These are phyloP conservation scores for Clarias fuscus DNA, from an alignment of 2,797 vertebrate genomes.

Conservation along the genomic window DNA sequence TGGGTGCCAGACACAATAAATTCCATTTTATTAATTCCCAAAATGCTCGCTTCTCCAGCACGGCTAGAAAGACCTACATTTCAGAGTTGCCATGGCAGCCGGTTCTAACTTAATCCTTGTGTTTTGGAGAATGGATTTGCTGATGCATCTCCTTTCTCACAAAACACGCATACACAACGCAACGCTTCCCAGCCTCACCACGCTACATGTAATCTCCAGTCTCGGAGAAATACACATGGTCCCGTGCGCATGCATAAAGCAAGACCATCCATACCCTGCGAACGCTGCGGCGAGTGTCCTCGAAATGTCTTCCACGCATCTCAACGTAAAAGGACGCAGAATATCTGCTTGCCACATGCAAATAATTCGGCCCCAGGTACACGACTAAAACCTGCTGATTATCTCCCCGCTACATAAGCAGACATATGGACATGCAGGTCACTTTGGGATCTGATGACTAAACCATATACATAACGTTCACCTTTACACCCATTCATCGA, in stretches of 20 bases:
- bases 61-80: slow-evolving; percentile 74
- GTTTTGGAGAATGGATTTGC: slow-evolving; percentile 55
- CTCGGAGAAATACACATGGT: slow-evolving; percentile 16
- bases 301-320: slow-evolving; percentile 27
- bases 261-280: slow-evolving; percentile 7
- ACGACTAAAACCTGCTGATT: slow-evolving; percentile 10
- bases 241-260: neutral
- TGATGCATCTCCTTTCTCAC: slow-evolving; percentile 57
- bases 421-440: slow-evolving; percentile 18
- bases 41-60: slow-evolving; percentile 65
- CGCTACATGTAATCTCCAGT: slow-evolving; percentile 1
- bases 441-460: slow-evolving; percentile 36
- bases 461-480: slow-evolving; percentile 1
- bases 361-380: neutral
- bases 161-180: slow-evolving; percentile 39
- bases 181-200: slow-evolving; percentile 3
- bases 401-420: neutral
- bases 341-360: slow-evolving; percentile 21
- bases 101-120: slow-evolving; percentile 51
- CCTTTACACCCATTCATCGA: neutral
- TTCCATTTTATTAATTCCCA: slow-evolving; percentile 77
- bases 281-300: slow-evolving; percentile 19
- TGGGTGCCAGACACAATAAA: slow-evolving; percentile 78
- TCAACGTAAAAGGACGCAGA: slow-evolving; percentile 12
- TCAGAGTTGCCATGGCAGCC: slow-evolving; percentile 76